Conservation (phyloP, 2,888 invertebrate species). For the Nomada ferruginata region DNA sequence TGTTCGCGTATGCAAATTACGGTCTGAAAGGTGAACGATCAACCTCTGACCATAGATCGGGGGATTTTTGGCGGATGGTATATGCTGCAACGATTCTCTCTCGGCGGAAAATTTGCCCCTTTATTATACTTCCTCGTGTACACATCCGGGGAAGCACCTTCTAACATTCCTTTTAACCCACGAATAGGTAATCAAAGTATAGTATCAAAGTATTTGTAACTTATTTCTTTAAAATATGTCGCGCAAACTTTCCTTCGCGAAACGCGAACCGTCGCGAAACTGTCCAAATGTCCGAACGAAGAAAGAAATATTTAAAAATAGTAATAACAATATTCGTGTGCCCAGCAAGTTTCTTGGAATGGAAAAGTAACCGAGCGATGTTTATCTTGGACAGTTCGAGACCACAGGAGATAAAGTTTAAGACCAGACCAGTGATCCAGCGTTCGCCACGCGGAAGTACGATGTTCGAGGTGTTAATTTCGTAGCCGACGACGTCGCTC, state of each 20-base stretch:
- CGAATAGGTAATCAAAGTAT: too few species aligned
- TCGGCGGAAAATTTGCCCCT: neutral
- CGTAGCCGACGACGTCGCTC: slow-evolving; percentile 18
- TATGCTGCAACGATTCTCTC: neutral
- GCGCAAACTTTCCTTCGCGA: too few species aligned
- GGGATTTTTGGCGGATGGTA: slow-evolving; percentile 20
- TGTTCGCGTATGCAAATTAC: slow-evolving; percentile 69
- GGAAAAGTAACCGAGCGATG: neutral
- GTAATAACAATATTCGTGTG: too few species aligned
- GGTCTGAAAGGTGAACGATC: slow-evolving; percentile 57
- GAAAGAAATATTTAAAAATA: too few species aligned
- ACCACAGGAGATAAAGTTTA: neutral
- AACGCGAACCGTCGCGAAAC: too few species aligned
- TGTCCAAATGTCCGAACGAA: too few species aligned
- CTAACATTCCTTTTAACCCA: too few species aligned
- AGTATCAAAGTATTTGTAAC: too few species aligned
- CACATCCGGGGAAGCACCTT: too few species aligned
- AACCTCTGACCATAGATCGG: slow-evolving; percentile 20
- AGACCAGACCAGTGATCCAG: neutral
- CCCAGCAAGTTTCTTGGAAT: too few species aligned
- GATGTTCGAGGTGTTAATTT: slow-evolving; percentile 34
- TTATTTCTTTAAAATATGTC: too few species aligned
- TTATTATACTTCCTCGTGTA: neutral
- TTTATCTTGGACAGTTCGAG: slow-evolving; percentile 6
- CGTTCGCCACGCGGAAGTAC: slow-evolving; percentile 32